A percentile compares a stretch with the other conserved stretches of the same genome.
phyloP scores from a whole-genome alignment of 53 echinoderm and acorn worm species.

The Holothuria scabra region DNA sequence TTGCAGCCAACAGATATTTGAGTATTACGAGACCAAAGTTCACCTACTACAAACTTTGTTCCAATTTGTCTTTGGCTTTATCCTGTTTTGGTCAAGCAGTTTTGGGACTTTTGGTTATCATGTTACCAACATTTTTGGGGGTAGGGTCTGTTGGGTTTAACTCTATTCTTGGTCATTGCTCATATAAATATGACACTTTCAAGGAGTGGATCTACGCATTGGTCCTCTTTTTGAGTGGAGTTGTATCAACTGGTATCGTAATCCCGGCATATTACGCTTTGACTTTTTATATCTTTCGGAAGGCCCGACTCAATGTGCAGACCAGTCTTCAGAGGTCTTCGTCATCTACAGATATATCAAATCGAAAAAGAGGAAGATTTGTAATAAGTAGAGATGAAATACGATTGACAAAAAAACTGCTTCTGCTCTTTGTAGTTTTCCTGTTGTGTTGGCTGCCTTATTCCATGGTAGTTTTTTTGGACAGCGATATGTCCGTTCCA shows the following conservation, averaged over 20 bases:
- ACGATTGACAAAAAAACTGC: conserved; percentile 77
- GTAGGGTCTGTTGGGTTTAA: conserved; percentile 76
- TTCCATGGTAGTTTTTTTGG: conserved; percentile 75
- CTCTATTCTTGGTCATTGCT: conserved; percentile 65
- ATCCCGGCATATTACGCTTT: conserved; percentile 74
- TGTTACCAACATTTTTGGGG: conserved; percentile 62
- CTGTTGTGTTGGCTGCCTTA: conserved; percentile 83
- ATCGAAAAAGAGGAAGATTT: background rate
- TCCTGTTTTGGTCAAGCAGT: background rate
- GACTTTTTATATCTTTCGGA: conserved; percentile 73
- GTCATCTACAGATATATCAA: background rate
- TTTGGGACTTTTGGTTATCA: conserved; percentile 34
- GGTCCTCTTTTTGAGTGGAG: conserved; percentile 66
- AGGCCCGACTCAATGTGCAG: conserved; percentile 67
- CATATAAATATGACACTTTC: conserved; percentile 54
- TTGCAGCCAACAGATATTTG: conserved; percentile 79
- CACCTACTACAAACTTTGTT: conserved; percentile 64
- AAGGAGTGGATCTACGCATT: conserved; percentile 67
- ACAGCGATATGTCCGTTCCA: conserved; percentile 57
- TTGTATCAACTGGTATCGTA: conserved; percentile 66
- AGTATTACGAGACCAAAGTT: conserved; percentile 70
- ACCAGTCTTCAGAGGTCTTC: conserved; percentile 21
- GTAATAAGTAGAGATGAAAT: conserved; percentile 80
- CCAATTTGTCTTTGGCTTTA: conserved; percentile 12
- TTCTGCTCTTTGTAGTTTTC: conserved; percentile 80